Base-by-base conservation (phyloP, 2,797 vertebrate genomes). In the Myiotriccus ornatus region DNA sequence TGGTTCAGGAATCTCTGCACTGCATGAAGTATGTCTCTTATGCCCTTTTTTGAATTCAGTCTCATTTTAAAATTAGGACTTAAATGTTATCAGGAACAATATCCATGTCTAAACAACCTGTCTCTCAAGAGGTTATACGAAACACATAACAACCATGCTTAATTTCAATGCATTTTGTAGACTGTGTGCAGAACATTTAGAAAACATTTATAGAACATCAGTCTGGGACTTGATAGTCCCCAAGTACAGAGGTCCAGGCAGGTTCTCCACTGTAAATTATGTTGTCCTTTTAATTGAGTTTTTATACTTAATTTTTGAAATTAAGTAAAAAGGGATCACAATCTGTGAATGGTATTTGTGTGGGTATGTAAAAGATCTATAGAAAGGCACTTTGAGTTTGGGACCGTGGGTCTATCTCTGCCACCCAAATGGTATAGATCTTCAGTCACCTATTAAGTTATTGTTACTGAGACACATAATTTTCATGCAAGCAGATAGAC, bases 301-400 rank as follows among this genome's bases (percentile, higher is more conserved):
- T 87, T 84, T 20, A 32, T 7, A 22, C 15, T 77, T 87, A 37
- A 39, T 41, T 84, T 64, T 44, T 74, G 44, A 83, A 87, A 67
- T 56, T 32, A 52, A n/a, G 2, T 67, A 59, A 70, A 59, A 10
- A 57, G 14, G 4, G 17, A 65, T 62, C 43, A n/a, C 28, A 43
- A 35, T 2, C n/a, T 18, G 4, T 3, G 8, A 77, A 60, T 0
- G 0, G 8, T n/a, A 27, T 49, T 83, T 77, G 7, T 52, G 22
- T 70, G 43, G 19, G 3, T 39, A 32, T 32, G 14, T 41, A 25
- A 79, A 68, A 71, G 17, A 18, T 70, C 10, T 65, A 15, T 1
- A 55, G 50, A 7, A 60, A 79, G 18, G 12, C 27, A 43, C 10
- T 37, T 7, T 27, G 22, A 43, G 4, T 85, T 77, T 60, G n/a